phyloP scores from a whole-genome alignment of 2,888 invertebrate genomes.

The Dryadula phaetusa region DNA sequence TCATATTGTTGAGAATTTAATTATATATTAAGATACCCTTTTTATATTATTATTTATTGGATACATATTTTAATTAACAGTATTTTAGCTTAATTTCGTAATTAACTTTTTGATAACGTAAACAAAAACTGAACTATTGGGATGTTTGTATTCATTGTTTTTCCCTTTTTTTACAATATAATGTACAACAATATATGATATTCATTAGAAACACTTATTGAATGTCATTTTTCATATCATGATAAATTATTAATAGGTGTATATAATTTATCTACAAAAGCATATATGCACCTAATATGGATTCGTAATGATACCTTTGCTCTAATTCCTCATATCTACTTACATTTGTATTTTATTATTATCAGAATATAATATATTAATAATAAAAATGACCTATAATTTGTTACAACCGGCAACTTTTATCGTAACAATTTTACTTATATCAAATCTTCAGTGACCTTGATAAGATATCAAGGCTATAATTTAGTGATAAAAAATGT shows the following conservation, averaged over 20 bases:
- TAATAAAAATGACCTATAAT: constrained; percentile 4
- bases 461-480: constrained; percentile 13
- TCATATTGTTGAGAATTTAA: constrained; percentile 14
- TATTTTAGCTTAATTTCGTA: constrained; percentile 38
- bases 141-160: constrained; percentile 35
- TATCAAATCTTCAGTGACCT: constrained; percentile 14
- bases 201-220: background rate
- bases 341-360: background rate
- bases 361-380: background rate
- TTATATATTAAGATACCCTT: background rate
- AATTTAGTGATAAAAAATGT: constrained; percentile 6
- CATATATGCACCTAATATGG: background rate
- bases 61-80: constrained; percentile 33
- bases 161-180: background rate
- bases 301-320: background rate
- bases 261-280: background rate
- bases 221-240: background rate
- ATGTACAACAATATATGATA: background rate
- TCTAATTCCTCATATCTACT: background rate
- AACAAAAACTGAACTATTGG: constrained; percentile 21
- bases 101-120: constrained; percentile 36
- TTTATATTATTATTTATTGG: constrained; percentile 24
- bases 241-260: background rate
- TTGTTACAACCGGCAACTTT: background rate
- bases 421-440: background rate